Conservation (phyloP, 2,113 vertebrate genomes). For the Daubentonia madagascariensis region DNA sequence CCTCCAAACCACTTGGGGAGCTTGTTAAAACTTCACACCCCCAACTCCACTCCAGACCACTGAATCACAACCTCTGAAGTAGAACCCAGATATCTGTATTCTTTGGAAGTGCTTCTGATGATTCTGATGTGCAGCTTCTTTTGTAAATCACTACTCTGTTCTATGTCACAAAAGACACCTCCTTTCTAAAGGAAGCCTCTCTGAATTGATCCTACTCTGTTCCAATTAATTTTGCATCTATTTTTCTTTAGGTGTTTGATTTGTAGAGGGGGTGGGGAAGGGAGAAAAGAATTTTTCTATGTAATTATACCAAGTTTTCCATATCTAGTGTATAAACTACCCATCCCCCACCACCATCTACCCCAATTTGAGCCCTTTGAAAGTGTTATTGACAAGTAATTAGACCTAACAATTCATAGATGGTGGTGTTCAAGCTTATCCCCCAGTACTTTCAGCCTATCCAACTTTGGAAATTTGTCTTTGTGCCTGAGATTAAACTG, state of each 20-base stretch:
- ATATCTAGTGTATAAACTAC: not conserved
- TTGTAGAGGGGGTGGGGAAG: not conserved
- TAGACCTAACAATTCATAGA: not conserved
- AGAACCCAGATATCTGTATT: not conserved
- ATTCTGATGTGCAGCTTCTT: not conserved
- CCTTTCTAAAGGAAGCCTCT: not conserved
- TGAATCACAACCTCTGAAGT: not conserved
- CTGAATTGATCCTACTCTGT: not conserved
- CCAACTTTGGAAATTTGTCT: not conserved
- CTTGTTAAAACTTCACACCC: not conserved
- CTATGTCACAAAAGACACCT: not conserved
- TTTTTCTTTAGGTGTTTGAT: not conserved
- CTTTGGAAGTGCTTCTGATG: not conserved
- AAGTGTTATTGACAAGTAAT: not conserved
- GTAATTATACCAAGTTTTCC: not conserved
- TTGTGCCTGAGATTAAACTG: conserved; percentile 43
- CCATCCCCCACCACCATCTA: not conserved
- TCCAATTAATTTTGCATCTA: not conserved
- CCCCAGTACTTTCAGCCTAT: not conserved
- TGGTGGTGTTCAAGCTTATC: not conserved
- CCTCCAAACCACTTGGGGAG: not conserved
- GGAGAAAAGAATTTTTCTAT: not conserved
- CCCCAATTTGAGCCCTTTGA: not conserved
- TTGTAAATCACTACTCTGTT: not conserved
- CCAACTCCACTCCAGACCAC: not conserved